Base-by-base conservation (phyloP, 2,888 invertebrate genomes). In the Noctua pronuba region DNA sequence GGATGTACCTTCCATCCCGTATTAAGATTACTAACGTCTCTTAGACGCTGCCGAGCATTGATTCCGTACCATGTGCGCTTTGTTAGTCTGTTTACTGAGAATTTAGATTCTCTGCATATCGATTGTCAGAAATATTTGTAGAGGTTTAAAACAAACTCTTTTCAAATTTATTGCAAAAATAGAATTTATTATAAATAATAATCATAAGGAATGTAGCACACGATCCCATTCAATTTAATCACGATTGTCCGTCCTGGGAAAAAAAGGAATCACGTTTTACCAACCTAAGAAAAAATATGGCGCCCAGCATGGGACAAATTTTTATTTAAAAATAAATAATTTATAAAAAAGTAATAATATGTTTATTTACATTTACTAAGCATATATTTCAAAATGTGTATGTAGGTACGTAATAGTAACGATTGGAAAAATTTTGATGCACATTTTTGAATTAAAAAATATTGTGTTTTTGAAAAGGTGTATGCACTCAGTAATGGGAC, bases 181-280 rank as follows among this genome's bases (percentile, higher is more conserved):
- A 80, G 11, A 75, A 71, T 87, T 87, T 87, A 84, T 84, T 86
- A 67, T 60, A 79, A 80, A 78, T 70, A 66, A 80, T 58, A 55
- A 38, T 28, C 10, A 11, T 67, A 65, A 60, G 87, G 88, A 86
- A 88, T 86, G 88, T 71, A 24, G 65, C 66, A 65, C 49, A 64
- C 71, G 71, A 73, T 71, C 73, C 44, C 60, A 69, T 66, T 75
- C 31, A 24, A 65, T 73, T 67, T 67, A 44, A 52, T 86, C 62
- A 82, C 75, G 80, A 74, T 60, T 81, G 76, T 65, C 74, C 88
- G 18, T 88, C 88, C 88, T 88, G 86, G 28, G 80, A 75, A 86
- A 77, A 79, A 85, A 79, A 73, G 16, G 31, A 24, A 28, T 64
- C 28, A 49, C 67, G 21, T 65, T 46, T 18, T 69, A 73, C 60